Percentiles rank a stretch among this genome's conserved stretches.
phyloP scores from a whole-genome alignment of 2,888 invertebrate genomes.

The Drosophila yooni region DNA sequence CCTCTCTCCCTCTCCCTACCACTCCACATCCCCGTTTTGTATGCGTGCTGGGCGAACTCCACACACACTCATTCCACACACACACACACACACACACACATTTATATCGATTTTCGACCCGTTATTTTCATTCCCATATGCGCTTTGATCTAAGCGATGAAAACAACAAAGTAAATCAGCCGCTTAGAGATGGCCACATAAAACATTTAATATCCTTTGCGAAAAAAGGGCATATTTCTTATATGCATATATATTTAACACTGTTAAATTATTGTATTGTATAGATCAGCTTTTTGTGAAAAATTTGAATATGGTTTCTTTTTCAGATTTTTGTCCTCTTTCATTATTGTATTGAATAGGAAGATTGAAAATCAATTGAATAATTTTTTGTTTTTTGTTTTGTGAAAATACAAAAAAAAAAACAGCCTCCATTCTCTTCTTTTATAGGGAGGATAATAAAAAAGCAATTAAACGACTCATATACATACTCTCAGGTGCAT shows the following conservation, averaged over 20 bases:
- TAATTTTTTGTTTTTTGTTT: not conserved
- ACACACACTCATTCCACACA: not conserved
- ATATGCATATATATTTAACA: not conserved
- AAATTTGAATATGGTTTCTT: not conserved
- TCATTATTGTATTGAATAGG: not conserved
- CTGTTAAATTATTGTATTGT: not conserved
- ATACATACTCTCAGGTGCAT: not conserved
- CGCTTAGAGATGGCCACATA: conserved; percentile 28
- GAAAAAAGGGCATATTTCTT: not conserved
- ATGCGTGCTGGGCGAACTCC: conserved; percentile 54
- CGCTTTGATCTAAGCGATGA: conserved; percentile 61
- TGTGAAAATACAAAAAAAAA: not conserved
- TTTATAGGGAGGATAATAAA: not conserved
- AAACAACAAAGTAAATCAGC: conserved; percentile 61
- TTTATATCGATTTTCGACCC: conserved; percentile 66
- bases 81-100: not conserved
- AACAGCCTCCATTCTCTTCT: not conserved
- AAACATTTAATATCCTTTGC: conserved; percentile 17
- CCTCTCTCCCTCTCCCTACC: not conserved
- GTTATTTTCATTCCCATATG: conserved; percentile 49
- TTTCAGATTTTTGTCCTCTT: not conserved
- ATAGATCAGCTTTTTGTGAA: not conserved
- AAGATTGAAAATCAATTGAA: not conserved
- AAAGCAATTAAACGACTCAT: not conserved
- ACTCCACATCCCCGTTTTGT: conserved; percentile 18